Evolutionary conservation across 2,113 vertebrate species (phyloP), one percentile per base, ranked within the genome.

Genomic region (Oophaga pumilio): DNA sequence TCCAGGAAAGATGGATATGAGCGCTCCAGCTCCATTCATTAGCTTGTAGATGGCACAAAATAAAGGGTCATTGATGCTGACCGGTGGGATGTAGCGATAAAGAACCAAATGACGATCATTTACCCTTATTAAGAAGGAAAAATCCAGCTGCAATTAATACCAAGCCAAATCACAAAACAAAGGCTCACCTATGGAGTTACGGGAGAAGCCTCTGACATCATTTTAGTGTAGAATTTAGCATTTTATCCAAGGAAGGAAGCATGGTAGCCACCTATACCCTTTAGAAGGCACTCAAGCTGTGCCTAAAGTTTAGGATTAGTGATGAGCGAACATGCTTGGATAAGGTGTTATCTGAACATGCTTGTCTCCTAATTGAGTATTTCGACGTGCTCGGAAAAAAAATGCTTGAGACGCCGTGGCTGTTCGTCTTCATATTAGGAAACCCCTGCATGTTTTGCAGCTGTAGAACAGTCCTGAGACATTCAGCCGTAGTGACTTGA

Each of bases 1-100:
- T 82, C 80, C 80, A 82, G 80, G 80, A 82, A 66, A 69, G 64
- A 83, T 83, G 49, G 81, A 83, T 83, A 66, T n/a, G 81, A 83
- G 12, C 8, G 62, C 26, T 83, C 62, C 62, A 83, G 81, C 81
- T 53, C 62, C 69, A 26, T 68, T 83, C 62, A 83, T 83, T 52
- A 53, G 50, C 49, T 69, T 26, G 22, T 20, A 24, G 52, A 15
- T 12, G 49, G 56, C 7, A 43, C 62, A 26, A 18, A 60, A 33
- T 26, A 18, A 53, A 80, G 53, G 26, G 53, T 33, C 50, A 50
- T 18, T n/a, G 20, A 18, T 6, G 57, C 12, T 9, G 8, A 57
- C 26, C 10, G 9, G 33, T 6, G 60, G 4, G 18, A 50, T 49
- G 62, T 2, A 82, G 66, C 18, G 9, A 26, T 17, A 62, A 62